These are phyloP conservation scores for Pterois miles DNA, from an alignment of 2,797 vertebrate genomes.

Conservation along the genomic window DNA sequence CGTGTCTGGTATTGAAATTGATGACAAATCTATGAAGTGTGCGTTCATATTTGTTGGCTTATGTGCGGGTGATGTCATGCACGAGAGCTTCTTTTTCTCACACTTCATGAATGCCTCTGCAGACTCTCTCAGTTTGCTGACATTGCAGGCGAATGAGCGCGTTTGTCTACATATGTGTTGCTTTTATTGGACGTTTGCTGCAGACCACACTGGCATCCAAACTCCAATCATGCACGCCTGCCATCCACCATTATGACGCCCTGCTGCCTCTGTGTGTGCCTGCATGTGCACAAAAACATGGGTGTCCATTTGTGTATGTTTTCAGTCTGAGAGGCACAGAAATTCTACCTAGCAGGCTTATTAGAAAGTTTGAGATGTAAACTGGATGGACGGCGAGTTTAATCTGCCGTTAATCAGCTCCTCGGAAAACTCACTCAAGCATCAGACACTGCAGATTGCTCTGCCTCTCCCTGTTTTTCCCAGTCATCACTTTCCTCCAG, in stretches of 20 bases:
- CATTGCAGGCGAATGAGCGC: slow-evolving; percentile 30
- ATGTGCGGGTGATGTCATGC: slow-evolving; percentile 66
- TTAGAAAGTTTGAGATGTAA: slow-evolving; percentile 79
- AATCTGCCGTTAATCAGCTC: slow-evolving; percentile 90
- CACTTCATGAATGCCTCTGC: slow-evolving; percentile 41
- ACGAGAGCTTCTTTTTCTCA: slow-evolving; percentile 56
- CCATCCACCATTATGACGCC: slow-evolving; percentile 36
- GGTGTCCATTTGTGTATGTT: slow-evolving; percentile 29
- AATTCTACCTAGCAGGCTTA: slow-evolving; percentile 56
- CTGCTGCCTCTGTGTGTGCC: slow-evolving; percentile 12
- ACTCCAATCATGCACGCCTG: slow-evolving; percentile 38
- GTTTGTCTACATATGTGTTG: slow-evolving; percentile 29
- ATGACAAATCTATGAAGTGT: slow-evolving; percentile 70
- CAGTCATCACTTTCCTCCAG: slow-evolving; percentile 56
- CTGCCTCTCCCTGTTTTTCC: slow-evolving; percentile 46
- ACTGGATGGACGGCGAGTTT: slow-evolving; percentile 82
- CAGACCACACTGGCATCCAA: slow-evolving; percentile 44
- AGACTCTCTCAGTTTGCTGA: slow-evolving; percentile 68
- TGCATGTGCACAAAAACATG: slow-evolving; percentile 33
- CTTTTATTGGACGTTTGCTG: slow-evolving; percentile 50
- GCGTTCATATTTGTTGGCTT: slow-evolving; percentile 54
- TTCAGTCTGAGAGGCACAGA: slow-evolving; percentile 39
- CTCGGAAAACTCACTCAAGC: slow-evolving; percentile 91
- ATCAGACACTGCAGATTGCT: slow-evolving; percentile 89
- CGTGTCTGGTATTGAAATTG: slow-evolving; percentile 69